Evolutionary conservation across 1,140 invertebrate genomes (phyloP), one percentile per base, ranked within the genome.

Genomic region (Zaprionus africanus): DNA sequence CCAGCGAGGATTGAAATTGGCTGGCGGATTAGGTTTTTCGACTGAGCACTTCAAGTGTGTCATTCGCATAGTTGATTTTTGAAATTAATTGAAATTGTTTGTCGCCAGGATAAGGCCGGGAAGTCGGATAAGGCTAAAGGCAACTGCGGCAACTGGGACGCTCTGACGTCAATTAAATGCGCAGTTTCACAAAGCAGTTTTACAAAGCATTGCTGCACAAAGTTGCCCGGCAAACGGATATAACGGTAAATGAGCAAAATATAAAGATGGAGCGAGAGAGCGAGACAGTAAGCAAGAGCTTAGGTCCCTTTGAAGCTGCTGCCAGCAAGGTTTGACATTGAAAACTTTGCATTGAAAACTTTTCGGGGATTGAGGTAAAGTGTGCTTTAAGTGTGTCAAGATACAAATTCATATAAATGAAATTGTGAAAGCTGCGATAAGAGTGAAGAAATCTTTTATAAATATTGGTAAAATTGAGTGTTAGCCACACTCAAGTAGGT

Each of bases 81-180:
- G 74, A 87, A 88, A 84, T 88, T 87, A 87, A 87, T 87, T 87
- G 83, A 88, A 87, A 87, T 88, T 78, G 83, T 78, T 77, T 80
- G 17, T 64, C 72, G 57, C 19, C 13, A n/a, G 65, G 41, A 41
- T 78, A 58, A 69, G 36, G 15, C n/a, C 26, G 24, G 24, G 53
- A 53, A 67, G 70, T 54, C 62, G 58, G 57, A 66, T 76, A 83
- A 83, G 63, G 54, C 72, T 71, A 70, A 65, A 51, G 36, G 53
- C 79, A 24, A 49, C 36, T 58, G 59, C 49, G 38, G 62, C 79
- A 24, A 46, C 15, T 13, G 19, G 26, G 51, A 13, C 22, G 53
- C 74, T 81, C 0, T 81, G 83, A 81, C 84, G 74, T 81, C 83
- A 88, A 81, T 80, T 78, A 78, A 86, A 73, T 74, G 79, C 83